These are phyloP conservation scores for Mirza zaza DNA, from an alignment of 2,113 vertebrate species.

Conservation along the genomic window DNA sequence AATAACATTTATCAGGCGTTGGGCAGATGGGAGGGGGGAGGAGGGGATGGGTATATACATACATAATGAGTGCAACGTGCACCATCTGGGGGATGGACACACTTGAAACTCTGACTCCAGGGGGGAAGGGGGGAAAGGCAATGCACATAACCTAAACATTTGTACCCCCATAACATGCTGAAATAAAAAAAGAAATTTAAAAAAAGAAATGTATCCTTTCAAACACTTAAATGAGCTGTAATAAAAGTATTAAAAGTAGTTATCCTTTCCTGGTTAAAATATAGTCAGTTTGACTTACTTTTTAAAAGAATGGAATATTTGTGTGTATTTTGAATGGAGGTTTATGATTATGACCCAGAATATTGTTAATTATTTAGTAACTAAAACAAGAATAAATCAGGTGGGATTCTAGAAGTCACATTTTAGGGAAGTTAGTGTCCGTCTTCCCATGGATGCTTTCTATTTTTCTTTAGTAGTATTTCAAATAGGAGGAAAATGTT, in stretches of 20 bases:
- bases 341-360: not conserved
- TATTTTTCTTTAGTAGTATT: constrained; percentile 14
- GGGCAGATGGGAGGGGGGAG: too few species aligned
- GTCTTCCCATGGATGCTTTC: not conserved
- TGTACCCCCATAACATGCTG: too few species aligned
- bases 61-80: too few species aligned
- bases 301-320: constrained; percentile 30
- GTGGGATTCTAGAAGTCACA: not conserved
- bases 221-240: not conserved
- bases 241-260: constrained; percentile 6
- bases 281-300: not conserved
- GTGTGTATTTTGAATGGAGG: not conserved
- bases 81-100: too few species aligned
- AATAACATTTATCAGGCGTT: too few species aligned
- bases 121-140: too few species aligned
- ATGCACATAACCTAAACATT: too few species aligned
- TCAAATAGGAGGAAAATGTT: not conserved
- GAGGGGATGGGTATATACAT: too few species aligned
- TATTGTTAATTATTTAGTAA: constrained; percentile 30
- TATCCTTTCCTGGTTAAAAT: constrained; percentile 13
- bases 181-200: too few species aligned
- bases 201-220: not conserved
- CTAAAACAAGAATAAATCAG: constrained; percentile 41
- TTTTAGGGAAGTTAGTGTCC: not conserved
- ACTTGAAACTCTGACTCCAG: too few species aligned